Evolutionary conservation across 2,797 vertebrate species (phyloP), one percentile per base, ranked within the genome.

Genomic region (Eremophila alpestris): DNA sequence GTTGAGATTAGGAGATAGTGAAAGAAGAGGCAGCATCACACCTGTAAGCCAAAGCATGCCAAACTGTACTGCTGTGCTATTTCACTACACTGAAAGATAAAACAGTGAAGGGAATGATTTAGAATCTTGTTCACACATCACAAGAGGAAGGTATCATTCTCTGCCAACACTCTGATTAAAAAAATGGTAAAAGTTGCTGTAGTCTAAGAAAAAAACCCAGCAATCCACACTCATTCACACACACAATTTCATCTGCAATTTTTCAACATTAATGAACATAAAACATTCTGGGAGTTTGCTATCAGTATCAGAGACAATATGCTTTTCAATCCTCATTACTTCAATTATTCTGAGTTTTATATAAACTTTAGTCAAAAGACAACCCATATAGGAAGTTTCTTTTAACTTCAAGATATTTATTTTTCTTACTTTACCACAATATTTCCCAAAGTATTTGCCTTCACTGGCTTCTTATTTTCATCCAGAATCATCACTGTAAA

Each of bases 401-500:
- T 38, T 69, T 67, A 93, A 76, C 9, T 45, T 2, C 70, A 82
- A 46, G 19, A 78, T 24, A 63, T 13, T 90, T 67, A 45, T 77
- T 69, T 89, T 65, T 85, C 98, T 98, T 98, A 99, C 99, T 99
- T 99, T 88, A 99, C 98, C 90, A 99, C 99, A 87, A 99, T 99
- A 96, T 99, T 99, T 98, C 99, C 99, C 96, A 99, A 97, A 88
- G 97, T 98, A 85, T 97, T 98, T 23, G 97, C 97, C 96, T 98
- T 98, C 96, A 98, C 96, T 94, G 98, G 97, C 96, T 98, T 97
- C 98, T 98, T 98, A 96, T 98, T 97, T 96, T 99, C 97, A 97
- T 98, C 98, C 87, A 99, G 98, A 98, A 99, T 98, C 74, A 97
- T 98, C 95, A 99, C 99, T 99, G 67, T n/a, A 94, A 94, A 97